Percentiles rank a stretch among this genome's conserved stretches.
These are phyloP conservation scores for Sinosuthora webbiana DNA, from an alignment of 2,113 vertebrate genomes.

Conservation along the genomic window DNA sequence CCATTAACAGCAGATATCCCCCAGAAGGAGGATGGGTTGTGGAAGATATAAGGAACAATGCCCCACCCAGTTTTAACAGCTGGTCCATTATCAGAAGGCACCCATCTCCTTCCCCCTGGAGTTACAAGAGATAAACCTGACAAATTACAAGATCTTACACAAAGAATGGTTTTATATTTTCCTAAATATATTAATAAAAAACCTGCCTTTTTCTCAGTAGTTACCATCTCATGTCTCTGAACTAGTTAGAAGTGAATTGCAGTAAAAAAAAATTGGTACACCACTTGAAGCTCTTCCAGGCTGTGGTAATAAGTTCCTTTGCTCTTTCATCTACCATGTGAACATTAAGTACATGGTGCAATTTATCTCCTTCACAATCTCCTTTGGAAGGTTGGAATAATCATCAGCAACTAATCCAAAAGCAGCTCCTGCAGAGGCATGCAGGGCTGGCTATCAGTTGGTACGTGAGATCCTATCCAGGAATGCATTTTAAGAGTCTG, in stretches of 20 bases:
- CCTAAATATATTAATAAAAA: not conserved
- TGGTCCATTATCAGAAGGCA: too few relatives aligned
- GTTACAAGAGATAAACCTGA: not conserved
- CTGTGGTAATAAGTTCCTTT: not conserved
- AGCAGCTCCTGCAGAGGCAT: accelerated
- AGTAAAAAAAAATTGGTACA: not conserved
- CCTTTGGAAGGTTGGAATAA: not conserved
- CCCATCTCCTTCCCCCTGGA: too few relatives aligned
- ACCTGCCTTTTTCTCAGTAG: too few relatives aligned
- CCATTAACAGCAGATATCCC: too few relatives aligned
- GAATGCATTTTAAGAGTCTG: not conserved
- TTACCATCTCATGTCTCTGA: not conserved
- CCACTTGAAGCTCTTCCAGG: not conserved
- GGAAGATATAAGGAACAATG: too few relatives aligned
- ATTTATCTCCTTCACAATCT: not conserved
- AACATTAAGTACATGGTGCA: not conserved
- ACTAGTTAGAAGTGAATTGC: not conserved
- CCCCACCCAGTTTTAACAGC: too few relatives aligned
- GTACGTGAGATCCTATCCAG: not conserved
- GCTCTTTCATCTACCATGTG: not conserved
- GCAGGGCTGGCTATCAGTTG: accelerated
- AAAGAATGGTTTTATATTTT: not conserved
- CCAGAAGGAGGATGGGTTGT: too few relatives aligned
- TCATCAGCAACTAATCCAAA: not conserved
- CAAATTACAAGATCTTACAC: not conserved